A percentile compares a stretch with the other conserved stretches of the same genome.
These are phyloP conservation scores for Leucozona laternaria DNA, from an alignment of 2,888 invertebrate genomes.

Conservation along the genomic window DNA sequence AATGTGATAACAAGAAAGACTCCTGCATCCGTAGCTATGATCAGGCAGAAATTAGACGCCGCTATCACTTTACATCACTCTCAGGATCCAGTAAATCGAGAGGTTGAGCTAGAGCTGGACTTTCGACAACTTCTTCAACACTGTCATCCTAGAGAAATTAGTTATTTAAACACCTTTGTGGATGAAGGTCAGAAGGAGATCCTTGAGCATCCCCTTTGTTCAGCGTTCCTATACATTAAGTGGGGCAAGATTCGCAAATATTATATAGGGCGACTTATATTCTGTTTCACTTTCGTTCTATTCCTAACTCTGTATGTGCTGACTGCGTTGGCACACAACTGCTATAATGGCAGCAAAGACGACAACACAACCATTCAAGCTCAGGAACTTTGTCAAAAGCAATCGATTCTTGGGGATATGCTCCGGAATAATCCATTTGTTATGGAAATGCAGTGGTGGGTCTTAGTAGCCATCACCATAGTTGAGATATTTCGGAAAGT, in stretches of 20 bases:
- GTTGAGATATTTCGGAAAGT: constrained; percentile 92
- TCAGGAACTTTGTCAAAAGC: constrained; percentile 90
- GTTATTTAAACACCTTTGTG: constrained; percentile 93
- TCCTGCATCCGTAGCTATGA: constrained; percentile 92
- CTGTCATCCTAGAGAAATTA: constrained; percentile 93
- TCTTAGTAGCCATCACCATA: constrained; percentile 90
- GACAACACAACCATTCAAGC: constrained; percentile 89
- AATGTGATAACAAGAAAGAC: constrained; percentile 94
- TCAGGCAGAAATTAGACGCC: constrained; percentile 91
- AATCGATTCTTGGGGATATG: constrained; percentile 90
- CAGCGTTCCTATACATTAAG: constrained; percentile 93
- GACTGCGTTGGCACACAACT: constrained; percentile 92
- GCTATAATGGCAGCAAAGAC: constrained; percentile 92
- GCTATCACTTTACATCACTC: constrained; percentile 91
- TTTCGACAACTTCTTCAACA: constrained; percentile 93
- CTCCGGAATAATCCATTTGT: constrained; percentile 90
- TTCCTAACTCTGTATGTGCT: constrained; percentile 92
- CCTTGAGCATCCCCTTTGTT: constrained; percentile 93
- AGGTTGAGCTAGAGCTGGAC: constrained; percentile 92
- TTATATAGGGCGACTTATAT: constrained; percentile 91
- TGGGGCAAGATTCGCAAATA: constrained; percentile 96
- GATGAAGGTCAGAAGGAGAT: constrained; percentile 95
- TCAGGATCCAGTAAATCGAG: constrained; percentile 90
- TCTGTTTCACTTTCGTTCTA: constrained; percentile 91
- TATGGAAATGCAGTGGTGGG: constrained; percentile 93